phyloP scores from a whole-genome alignment of 2,113 vertebrate species.

The Piprites chloris region DNA sequence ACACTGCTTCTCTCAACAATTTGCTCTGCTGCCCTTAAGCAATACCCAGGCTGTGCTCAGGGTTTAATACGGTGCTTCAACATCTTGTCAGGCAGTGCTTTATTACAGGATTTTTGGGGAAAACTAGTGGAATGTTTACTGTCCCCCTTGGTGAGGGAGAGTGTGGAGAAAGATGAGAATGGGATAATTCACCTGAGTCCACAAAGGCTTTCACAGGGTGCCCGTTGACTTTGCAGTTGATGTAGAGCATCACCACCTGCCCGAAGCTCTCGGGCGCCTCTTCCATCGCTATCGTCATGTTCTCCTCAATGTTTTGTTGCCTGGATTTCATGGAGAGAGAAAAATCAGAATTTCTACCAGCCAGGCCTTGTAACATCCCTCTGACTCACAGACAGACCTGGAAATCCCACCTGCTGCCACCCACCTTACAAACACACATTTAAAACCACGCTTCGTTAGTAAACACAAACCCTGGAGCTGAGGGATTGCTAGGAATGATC shows the following conservation, averaged over 20 bases:
- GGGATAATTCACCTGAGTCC: slow-evolving; percentile 84
- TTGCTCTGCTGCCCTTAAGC: neutral
- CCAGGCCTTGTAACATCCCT: neutral
- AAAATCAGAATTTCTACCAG: neutral
- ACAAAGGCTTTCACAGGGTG: slow-evolving; percentile 98
- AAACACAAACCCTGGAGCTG: neutral
- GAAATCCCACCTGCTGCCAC: neutral
- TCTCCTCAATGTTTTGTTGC: slow-evolving; percentile 98
- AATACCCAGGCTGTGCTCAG: neutral
- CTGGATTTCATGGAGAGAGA: slow-evolving; percentile 67
- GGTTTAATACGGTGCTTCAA: neutral
- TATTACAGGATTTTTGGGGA: neutral
- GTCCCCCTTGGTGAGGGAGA: neutral
- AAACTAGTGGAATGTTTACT: neutral
- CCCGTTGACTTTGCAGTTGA: slow-evolving; percentile 98
- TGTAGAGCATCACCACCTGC: slow-evolving; percentile 99
- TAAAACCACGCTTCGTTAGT: neutral
- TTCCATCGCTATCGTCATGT: slow-evolving; percentile 99
- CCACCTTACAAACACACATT: neutral
- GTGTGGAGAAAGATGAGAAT: neutral
- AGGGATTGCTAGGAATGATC: neutral
- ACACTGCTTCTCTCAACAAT: neutral
- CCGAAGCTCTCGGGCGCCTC: slow-evolving; percentile 98
- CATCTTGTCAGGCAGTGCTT: neutral
- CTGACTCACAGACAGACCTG: neutral